Evolutionary conservation across 2,888 invertebrate genomes (phyloP).

Genomic region (Drosophila birchii): DNA sequence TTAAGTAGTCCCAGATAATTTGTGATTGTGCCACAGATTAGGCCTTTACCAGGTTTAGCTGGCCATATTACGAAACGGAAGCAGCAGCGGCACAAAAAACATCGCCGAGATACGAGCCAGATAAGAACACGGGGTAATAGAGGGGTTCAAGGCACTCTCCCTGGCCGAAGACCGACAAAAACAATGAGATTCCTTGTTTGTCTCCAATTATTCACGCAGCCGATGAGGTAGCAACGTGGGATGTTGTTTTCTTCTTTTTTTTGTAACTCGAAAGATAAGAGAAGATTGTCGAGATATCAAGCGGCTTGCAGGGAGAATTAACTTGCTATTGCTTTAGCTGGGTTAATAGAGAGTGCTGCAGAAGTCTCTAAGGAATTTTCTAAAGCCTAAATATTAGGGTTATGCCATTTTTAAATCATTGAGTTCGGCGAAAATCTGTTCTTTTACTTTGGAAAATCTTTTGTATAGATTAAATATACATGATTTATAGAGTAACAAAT

Average conservation of each 20-base stretch:
- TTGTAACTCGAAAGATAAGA: not conserved
- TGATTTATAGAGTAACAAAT: too few relatives aligned
- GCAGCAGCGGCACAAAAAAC: constrained; percentile 1
- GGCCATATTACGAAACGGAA: constrained; percentile 15
- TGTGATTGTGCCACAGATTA: constrained; percentile 61
- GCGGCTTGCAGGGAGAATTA: not conserved
- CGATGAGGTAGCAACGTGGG: constrained; percentile 3
- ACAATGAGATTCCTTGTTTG: constrained; percentile 15
- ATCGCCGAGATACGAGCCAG: constrained; percentile 18
- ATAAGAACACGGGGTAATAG: not conserved
- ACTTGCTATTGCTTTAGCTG: not conserved
- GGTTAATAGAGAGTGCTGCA: not conserved
- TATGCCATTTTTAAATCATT: too few relatives aligned
- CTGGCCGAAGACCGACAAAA: not conserved
- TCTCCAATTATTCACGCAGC: constrained; percentile 6
- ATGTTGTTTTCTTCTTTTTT: not conserved
- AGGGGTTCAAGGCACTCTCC: constrained; percentile 38
- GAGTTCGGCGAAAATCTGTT: not conserved
- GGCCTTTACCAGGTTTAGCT: not conserved
- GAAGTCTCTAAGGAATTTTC: not conserved
- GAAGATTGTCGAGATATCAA: not conserved
- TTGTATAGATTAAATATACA: not conserved
- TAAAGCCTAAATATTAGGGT: not conserved
- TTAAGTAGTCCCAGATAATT: constrained; percentile 33
- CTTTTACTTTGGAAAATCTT: not conserved